phyloP scores from a whole-genome alignment of 2,113 vertebrate genomes.

The Cinclus mexicanus region DNA sequence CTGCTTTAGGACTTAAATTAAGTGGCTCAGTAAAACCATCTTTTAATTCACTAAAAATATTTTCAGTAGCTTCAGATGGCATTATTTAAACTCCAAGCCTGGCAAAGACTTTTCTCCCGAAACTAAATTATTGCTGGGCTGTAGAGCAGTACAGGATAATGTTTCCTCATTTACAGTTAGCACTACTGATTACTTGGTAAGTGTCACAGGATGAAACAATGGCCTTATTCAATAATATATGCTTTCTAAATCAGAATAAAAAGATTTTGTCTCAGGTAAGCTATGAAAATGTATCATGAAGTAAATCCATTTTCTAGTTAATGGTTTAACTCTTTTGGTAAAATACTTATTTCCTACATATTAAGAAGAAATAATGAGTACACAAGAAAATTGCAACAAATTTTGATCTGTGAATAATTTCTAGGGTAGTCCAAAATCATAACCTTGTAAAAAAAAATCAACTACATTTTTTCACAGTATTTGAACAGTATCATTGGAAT shows the following conservation, averaged over 20 bases:
- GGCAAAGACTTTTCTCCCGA: not conserved
- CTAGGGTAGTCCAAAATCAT: not conserved
- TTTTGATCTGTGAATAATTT: not conserved
- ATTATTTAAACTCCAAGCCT: not conserved
- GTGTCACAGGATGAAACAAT: not conserved
- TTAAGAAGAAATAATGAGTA: not conserved
- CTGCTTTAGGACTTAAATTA: not conserved
- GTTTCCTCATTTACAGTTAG: not conserved
- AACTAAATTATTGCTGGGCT: not conserved
- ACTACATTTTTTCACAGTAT: not conserved
- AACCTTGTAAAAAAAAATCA: not conserved
- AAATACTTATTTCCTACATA: not conserved
- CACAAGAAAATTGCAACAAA: not conserved
- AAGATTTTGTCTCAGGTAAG: not conserved
- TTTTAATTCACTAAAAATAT: not conserved
- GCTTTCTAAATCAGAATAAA: not conserved
- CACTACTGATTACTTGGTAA: not conserved
- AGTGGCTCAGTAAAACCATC: not conserved
- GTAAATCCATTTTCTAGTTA: not conserved
- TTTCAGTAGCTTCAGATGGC: not conserved
- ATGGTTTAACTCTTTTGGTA: not conserved
- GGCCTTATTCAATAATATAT: not conserved
- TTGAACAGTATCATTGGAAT: not conserved
- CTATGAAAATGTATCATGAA: not conserved
- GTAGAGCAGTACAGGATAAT: not conserved